phyloP scores from a whole-genome alignment of 2,113 vertebrate genomes.

The Puffinus mauretanicus region DNA sequence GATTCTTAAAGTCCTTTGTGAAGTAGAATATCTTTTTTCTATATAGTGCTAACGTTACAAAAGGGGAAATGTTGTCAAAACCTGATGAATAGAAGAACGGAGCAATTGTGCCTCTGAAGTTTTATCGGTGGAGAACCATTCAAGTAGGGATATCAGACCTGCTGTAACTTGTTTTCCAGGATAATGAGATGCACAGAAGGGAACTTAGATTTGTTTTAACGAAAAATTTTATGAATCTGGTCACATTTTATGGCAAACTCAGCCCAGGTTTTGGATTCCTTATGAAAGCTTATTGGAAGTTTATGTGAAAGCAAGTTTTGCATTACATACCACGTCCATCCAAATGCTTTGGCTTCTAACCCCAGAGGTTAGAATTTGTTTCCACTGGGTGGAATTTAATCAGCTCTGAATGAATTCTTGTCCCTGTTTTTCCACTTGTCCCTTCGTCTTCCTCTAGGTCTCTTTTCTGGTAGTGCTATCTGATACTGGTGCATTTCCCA shows the following conservation, averaged over 20 bases:
- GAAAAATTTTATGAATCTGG: background rate
- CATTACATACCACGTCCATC: background rate
- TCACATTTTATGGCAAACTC: background rate
- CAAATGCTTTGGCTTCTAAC: background rate
- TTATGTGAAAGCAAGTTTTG: background rate
- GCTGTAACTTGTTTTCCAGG: constrained; percentile 10
- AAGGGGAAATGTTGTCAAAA: background rate
- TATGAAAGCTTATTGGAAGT: background rate
- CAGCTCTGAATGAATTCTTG: background rate
- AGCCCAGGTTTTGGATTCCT: background rate
- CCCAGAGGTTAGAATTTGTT: background rate
- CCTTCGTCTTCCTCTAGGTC: background rate
- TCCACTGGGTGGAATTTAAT: background rate
- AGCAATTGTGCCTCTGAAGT: background rate
- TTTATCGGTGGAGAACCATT: background rate
- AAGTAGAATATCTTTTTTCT: background rate
- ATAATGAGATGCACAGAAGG: background rate
- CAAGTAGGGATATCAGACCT: background rate
- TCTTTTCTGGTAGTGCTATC: background rate
- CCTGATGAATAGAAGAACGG: background rate
- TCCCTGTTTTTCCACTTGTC: background rate
- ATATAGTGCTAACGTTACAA: background rate
- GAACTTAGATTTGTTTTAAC: background rate
- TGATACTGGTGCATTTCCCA: background rate
- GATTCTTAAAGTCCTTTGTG: background rate